Evolutionary conservation across 2,113 vertebrate species (phyloP).

Genomic region (Rhinogobius similis): DNA sequence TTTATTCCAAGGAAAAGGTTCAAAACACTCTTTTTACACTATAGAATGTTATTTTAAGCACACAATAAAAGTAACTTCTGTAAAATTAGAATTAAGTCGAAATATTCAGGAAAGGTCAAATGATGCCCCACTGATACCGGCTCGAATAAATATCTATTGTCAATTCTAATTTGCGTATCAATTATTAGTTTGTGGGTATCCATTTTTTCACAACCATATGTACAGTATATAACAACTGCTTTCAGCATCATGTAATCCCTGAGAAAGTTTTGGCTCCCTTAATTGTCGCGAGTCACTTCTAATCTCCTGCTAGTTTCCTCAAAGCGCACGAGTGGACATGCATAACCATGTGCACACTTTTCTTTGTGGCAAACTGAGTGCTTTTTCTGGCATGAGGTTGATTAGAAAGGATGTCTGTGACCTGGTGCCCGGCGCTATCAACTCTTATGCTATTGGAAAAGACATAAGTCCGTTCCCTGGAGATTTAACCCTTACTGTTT

Average conservation of each 20-base stretch:
- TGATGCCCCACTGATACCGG: too few species aligned
- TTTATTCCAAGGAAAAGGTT: too few species aligned
- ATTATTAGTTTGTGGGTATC: too few species aligned
- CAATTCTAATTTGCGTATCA: too few species aligned
- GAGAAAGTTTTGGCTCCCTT: conserved; percentile 37
- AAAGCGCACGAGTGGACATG: conserved; percentile 12
- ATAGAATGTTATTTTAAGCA: too few species aligned
- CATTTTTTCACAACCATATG: too few species aligned
- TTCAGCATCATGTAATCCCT: conserved; percentile 35
- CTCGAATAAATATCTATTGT: too few species aligned
- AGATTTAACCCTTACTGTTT: conserved; percentile 54
- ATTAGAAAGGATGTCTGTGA: conserved; percentile 48
- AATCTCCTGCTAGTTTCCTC: conserved; percentile 39
- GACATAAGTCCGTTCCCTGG: conserved; percentile 41
- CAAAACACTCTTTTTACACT: too few species aligned
- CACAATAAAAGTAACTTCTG: too few species aligned
- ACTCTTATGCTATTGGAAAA: conserved; percentile 37
- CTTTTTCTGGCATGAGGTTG: conserved; percentile 38
- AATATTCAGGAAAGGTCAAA: too few species aligned
- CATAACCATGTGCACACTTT: conserved; percentile 14
- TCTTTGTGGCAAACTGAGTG: conserved; percentile 12
- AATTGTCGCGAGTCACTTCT: conserved; percentile 45
- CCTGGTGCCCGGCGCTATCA: conserved; percentile 12
- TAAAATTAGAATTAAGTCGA: too few species aligned
- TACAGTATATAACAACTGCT: conserved; percentile 4